phyloP scores from a whole-genome alignment of 2,113 vertebrate genomes.

The Panurus biarmicus region DNA sequence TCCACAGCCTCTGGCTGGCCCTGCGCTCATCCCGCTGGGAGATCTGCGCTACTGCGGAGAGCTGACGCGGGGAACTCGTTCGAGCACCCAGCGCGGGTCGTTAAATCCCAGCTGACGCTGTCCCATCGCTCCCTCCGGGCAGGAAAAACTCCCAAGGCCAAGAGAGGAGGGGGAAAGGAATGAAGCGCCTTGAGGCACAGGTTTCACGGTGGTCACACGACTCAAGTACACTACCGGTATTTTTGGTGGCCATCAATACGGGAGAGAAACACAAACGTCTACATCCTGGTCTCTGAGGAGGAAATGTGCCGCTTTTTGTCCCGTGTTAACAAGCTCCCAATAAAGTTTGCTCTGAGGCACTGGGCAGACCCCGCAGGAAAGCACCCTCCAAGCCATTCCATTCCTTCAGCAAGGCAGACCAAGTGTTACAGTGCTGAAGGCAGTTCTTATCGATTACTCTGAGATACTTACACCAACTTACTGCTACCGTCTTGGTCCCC shows the following conservation, averaged over 20 bases:
- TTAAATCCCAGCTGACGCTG: accelerated
- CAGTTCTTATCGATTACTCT: not conserved
- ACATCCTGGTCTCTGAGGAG: not conserved
- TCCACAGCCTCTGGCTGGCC: accelerated
- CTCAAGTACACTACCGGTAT: not conserved
- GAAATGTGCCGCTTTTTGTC: not conserved
- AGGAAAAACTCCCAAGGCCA: not conserved
- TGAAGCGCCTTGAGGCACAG: not conserved
- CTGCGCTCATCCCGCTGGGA: accelerated
- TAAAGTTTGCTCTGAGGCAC: too few relatives aligned
- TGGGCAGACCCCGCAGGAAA: not conserved
- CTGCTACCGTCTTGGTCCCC: too few relatives aligned
- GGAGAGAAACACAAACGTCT: too few relatives aligned
- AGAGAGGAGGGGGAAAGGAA: not conserved
- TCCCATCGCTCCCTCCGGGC: not conserved
- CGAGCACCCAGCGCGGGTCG: accelerated
- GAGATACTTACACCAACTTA: not conserved
- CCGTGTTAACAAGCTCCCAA: accelerated
- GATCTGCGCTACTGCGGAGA: accelerated
- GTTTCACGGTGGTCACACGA: not conserved
- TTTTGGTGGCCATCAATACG: not conserved
- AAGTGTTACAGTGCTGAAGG: not conserved
- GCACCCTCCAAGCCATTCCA: too few relatives aligned
- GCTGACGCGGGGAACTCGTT: accelerated
- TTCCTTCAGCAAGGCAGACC: not conserved